Percentiles rank a stretch among this genome's conserved stretches.
phyloP scores from a whole-genome alignment of 2,888 invertebrate species.

The Rutpela maculata region DNA sequence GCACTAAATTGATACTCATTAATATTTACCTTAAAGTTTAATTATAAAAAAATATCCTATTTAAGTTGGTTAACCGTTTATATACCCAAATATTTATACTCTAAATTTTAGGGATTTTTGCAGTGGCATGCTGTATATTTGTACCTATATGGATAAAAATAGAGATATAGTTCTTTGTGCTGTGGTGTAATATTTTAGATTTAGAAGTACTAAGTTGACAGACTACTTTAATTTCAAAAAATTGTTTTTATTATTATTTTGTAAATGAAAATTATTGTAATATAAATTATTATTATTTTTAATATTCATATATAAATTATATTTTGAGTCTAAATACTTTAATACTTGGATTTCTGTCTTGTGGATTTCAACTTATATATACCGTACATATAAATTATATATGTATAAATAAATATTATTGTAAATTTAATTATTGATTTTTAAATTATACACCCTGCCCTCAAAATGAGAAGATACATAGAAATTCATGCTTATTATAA shows the following conservation, averaged over 20 bases:
- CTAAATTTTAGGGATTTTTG: slow-evolving; percentile 69
- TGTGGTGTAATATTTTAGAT: slow-evolving; percentile 75
- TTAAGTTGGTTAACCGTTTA: slow-evolving; percentile 66
- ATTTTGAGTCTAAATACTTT: slow-evolving; percentile 69
- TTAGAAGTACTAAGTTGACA: slow-evolving; percentile 70
- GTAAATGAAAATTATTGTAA: slow-evolving; percentile 67
- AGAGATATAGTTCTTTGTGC: slow-evolving; percentile 75
- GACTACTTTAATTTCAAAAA: slow-evolving; percentile 60
- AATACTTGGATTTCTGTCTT: slow-evolving; percentile 73
- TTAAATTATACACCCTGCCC: slow-evolving; percentile 41
- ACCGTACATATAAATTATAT: slow-evolving; percentile 73
- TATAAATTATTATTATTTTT: slow-evolving; percentile 68
- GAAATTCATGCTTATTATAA: background rate
- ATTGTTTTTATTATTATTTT: slow-evolving; percentile 65
- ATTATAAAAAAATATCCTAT: slow-evolving; percentile 56
- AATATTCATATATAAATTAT: slow-evolving; percentile 67
- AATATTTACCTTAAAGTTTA: slow-evolving; percentile 46
- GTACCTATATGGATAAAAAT: slow-evolving; percentile 74
- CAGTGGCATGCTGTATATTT: slow-evolving; percentile 74
- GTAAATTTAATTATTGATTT: slow-evolving; percentile 67
- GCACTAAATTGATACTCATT: slow-evolving; percentile 50
- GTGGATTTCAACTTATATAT: slow-evolving; percentile 74
- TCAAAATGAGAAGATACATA: background rate
- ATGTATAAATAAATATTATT: slow-evolving; percentile 75
- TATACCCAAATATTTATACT: slow-evolving; percentile 66